Evolutionary conservation across 2,888 invertebrate species (phyloP).

Genomic region (Eumacrocentrus americanus): DNA sequence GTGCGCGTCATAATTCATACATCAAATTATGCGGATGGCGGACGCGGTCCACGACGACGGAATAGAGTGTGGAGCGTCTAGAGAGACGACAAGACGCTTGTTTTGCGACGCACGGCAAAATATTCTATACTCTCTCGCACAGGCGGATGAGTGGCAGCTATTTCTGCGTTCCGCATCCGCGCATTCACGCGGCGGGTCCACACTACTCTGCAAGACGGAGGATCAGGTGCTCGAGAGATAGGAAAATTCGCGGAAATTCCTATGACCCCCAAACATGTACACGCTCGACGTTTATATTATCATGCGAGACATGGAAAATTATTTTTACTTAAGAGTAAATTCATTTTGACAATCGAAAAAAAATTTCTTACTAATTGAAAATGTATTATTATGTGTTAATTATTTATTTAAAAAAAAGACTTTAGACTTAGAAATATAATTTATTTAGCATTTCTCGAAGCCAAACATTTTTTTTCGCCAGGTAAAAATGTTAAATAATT

Average conservation of each 20-base stretch:
- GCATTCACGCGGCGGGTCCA: background rate
- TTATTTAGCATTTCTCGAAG: too few relatives aligned
- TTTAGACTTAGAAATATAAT: too few relatives aligned
- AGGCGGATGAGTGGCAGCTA: slow-evolving; percentile 19
- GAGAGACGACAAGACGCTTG: slow-evolving; percentile 16
- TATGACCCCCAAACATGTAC: background rate
- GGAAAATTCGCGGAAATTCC: background rate
- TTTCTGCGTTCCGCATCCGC: slow-evolving; percentile 21
- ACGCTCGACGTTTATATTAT: too few relatives aligned
- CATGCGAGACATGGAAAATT: background rate
- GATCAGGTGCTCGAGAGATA: slow-evolving; percentile 12
- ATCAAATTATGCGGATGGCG: slow-evolving; percentile 37
- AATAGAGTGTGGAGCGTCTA: slow-evolving; percentile 11
- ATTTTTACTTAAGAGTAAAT: too few relatives aligned
- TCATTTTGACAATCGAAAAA: too few relatives aligned
- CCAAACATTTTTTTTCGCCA: too few relatives aligned
- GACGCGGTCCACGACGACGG: slow-evolving; percentile 13
- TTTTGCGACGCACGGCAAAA: slow-evolving; percentile 10
- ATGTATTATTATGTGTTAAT: too few relatives aligned
- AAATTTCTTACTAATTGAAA: too few relatives aligned
- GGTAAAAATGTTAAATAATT: too few relatives aligned
- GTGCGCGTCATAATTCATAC: slow-evolving; percentile 41
- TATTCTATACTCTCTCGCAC: background rate
- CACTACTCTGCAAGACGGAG: slow-evolving; percentile 7
- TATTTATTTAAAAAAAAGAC: too few relatives aligned